Evolutionary conservation across 2,888 invertebrate genomes (phyloP), one percentile per base, ranked within the genome.

Genomic region (Drosophila heteroneura): DNA sequence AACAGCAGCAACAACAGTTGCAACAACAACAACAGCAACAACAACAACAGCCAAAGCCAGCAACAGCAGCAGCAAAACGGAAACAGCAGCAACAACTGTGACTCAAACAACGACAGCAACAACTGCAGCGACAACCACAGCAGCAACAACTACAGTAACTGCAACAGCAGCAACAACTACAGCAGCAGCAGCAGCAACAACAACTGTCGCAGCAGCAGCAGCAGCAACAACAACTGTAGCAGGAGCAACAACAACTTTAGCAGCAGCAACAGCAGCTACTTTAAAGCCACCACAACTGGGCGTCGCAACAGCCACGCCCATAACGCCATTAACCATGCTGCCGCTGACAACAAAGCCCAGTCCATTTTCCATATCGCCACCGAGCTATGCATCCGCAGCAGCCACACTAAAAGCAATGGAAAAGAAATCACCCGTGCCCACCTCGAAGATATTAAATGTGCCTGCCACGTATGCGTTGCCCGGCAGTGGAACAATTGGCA

Each of bases 361-460:
- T 5, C 67, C 68, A 1, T 79, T 67, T 37, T 71, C 81, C 26
- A 76, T 68, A 54, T 85, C 74, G 1, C 83, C 83, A 26, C 81
- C 86, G 4, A 90, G 76, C 30, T 86, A 82, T 56, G 67, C 76
- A 0, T 69, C 81, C 10, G 53, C 76, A 5, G 59, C 76, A 47
- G 41, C 70, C 57, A 37, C 74, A 3, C 30, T 81, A 3, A 92
- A 92, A 69, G 69, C 79, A n/a, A 85, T 88, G 76, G 92, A 92
- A 54, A 92, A 92, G 73, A 92, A 92, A 56, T 92, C 92, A 0
- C 92, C 92, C 1, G 83, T 92, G 69, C 91, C 92, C 54, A 92
- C 91, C 30, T 91, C 92, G 0, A 92, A 92, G 77, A 91, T 92
- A 30, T 81, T 92, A 22, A 92, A 92, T 82, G 92, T 92, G 54